Conservation (phyloP, 2,797 vertebrate genomes). For the Sebastes umbrosus region DNA sequence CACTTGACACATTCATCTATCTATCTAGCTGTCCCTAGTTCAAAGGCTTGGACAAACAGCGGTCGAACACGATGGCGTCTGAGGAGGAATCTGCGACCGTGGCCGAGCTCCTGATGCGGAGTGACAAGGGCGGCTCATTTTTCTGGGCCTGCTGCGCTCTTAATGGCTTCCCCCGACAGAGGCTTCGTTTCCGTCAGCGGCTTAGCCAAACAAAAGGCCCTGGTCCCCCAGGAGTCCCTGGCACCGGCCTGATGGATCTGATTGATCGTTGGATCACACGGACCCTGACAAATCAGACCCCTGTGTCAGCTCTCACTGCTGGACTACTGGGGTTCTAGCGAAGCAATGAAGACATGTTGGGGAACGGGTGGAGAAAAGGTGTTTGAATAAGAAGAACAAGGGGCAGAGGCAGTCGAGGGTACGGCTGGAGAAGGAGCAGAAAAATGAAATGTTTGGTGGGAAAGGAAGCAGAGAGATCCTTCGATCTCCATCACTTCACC, state of each 20-base stretch:
- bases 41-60: slow-evolving; percentile 73
- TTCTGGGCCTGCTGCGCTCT: slow-evolving; percentile 73
- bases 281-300: slow-evolving; percentile 75
- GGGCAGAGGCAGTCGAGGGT: not conserved
- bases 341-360: slow-evolving; percentile 34
- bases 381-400: not conserved
- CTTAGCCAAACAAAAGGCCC: slow-evolving; percentile 77
- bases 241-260: slow-evolving; percentile 65
- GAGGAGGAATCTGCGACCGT: slow-evolving; percentile 59
- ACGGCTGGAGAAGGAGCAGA: not conserved
- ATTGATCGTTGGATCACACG: slow-evolving; percentile 74
- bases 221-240: slow-evolving; percentile 68
- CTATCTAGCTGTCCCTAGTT: slow-evolving; percentile 63
- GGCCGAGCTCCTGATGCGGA: slow-evolving; percentile 72
- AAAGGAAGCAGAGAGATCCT: slow-evolving; percentile 5
- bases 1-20: slow-evolving; percentile 67
- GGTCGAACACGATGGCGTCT: slow-evolving; percentile 64
- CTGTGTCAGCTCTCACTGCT: slow-evolving; percentile 59
- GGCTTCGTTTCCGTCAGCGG: slow-evolving; percentile 78
- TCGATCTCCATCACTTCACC: slow-evolving; percentile 40
- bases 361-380: not conserved
- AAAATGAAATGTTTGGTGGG: not conserved
- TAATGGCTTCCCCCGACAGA: slow-evolving; percentile 82
- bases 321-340: slow-evolving; percentile 28
- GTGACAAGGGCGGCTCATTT: slow-evolving; percentile 81